Evolutionary conservation across 2,797 vertebrate species (phyloP).

Genomic region (Aselliscus stoliczkanus): DNA sequence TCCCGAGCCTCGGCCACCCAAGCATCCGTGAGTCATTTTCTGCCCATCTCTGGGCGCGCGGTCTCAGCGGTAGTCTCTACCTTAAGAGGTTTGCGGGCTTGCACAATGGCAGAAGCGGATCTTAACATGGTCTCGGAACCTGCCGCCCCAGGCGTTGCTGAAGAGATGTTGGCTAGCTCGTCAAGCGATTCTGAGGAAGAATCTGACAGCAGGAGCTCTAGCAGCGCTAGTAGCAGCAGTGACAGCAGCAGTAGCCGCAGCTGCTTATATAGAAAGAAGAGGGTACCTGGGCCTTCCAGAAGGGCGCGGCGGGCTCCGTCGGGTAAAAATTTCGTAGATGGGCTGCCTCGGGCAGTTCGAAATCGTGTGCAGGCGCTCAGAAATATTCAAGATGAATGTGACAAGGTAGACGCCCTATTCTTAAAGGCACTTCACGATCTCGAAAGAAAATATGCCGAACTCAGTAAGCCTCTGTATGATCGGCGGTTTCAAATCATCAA

Average conservation of each 20-base stretch:
- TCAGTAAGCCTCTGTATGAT: constrained; percentile 58
- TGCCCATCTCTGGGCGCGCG: constrained; percentile 11
- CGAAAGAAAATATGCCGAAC: constrained; percentile 63
- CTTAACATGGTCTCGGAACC: constrained; percentile 36
- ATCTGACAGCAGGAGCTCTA: constrained; percentile 38
- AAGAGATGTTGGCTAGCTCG: constrained; percentile 36
- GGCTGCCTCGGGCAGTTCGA: constrained; percentile 48
- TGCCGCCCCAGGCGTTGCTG: constrained; percentile 15
- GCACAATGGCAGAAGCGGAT: constrained; percentile 57
- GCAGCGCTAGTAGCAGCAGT: neutral
- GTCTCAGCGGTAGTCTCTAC: constrained; percentile 10
- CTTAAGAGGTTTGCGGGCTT: constrained; percentile 47
- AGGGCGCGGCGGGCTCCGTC: neutral
- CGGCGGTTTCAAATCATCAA: constrained; percentile 59
- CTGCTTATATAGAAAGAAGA: neutral
- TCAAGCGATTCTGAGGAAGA: constrained; percentile 53
- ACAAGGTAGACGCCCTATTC: constrained; percentile 62
- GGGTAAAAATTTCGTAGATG: constrained; percentile 10
- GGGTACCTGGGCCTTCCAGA: constrained; percentile 36
- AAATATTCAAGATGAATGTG: constrained; percentile 65
- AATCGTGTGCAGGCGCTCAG: constrained; percentile 63
- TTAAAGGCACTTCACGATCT: constrained; percentile 65
- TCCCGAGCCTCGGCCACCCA: neutral
- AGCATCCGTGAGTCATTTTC: constrained; percentile 64
- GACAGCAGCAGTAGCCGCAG: neutral